A percentile compares a stretch with the other conserved stretches of the same genome.
These are phyloP conservation scores for Myotis vivesi DNA, from an alignment of 2,797 vertebrate species.

Conservation along the genomic window DNA sequence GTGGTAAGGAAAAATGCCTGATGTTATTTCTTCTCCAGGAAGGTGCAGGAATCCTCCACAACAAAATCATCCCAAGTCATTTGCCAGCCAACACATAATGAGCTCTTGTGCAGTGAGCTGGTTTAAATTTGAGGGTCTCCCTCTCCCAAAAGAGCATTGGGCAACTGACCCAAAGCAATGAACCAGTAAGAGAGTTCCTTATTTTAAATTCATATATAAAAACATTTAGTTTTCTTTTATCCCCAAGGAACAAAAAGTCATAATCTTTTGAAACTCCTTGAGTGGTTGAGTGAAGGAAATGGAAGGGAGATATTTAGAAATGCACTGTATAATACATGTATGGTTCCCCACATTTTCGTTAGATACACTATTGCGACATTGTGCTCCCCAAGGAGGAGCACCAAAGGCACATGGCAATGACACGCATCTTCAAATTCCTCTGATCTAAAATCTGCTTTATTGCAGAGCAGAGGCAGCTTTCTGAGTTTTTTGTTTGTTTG, in stretches of 20 bases:
- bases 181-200: neutral
- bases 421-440: neutral
- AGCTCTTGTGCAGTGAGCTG: neutral
- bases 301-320: neutral
- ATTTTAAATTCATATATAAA: conserved; percentile 6
- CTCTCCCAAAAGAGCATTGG: neutral
- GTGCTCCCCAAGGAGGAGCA: neutral
- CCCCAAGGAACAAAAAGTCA: neutral
- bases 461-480: neutral
- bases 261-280: neutral
- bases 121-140: neutral
- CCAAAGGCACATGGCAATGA: neutral
- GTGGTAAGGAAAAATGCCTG: neutral
- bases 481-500: neutral
- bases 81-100: neutral
- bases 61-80: neutral
- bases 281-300: neutral
- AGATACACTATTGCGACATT: neutral
- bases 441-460: neutral
- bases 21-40: neutral
- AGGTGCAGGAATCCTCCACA: neutral
- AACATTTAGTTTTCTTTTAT: neutral
- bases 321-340: neutral
- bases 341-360: neutral
- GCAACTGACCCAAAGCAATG: neutral